phyloP scores from a whole-genome alignment of 1,140 invertebrate species.

The Drosophila mayri region DNA sequence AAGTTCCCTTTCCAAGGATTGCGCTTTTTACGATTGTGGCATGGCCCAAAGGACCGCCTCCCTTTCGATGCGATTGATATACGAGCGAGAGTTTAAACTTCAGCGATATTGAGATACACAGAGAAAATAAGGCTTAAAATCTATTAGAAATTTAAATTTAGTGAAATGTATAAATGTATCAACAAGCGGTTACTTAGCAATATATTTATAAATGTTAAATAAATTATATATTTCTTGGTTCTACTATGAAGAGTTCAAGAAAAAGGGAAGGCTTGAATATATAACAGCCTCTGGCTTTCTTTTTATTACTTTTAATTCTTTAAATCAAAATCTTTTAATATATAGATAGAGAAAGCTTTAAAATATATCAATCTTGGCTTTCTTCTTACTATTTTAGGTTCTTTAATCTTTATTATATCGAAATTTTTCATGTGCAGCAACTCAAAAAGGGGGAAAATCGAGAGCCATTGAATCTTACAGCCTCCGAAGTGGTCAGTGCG shows the following conservation, averaged over 20 bases:
- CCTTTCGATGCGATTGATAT: conserved; percentile 66
- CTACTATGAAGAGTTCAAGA: not conserved
- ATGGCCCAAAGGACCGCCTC: conserved; percentile 32
- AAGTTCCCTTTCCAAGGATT: conserved; percentile 46
- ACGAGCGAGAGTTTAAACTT: conserved; percentile 70
- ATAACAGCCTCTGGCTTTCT: too few species aligned
- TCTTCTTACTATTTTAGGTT: too few species aligned
- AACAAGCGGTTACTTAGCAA: too few species aligned
- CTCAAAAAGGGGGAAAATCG: not conserved
- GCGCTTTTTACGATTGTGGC: conserved; percentile 55
- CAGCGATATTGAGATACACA: conserved; percentile 10
- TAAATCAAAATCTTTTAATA: too few species aligned
- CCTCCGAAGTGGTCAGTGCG: conserved; percentile 62
- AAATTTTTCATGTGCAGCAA: not conserved
- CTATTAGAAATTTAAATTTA: rapidly evolving
- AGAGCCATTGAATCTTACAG: conserved; percentile 8
- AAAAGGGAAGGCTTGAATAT: too few species aligned
- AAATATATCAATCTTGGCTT: not conserved
- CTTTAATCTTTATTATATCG: too few species aligned
- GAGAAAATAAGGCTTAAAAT: not conserved
- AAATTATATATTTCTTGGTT: not conserved
- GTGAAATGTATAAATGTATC: not conserved
- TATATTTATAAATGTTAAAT: not conserved
- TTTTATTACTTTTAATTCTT: too few species aligned
- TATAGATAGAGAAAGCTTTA: not conserved